Conservation (phyloP, 2,113 vertebrate species). For the Probosciger aterrimus region DNA sequence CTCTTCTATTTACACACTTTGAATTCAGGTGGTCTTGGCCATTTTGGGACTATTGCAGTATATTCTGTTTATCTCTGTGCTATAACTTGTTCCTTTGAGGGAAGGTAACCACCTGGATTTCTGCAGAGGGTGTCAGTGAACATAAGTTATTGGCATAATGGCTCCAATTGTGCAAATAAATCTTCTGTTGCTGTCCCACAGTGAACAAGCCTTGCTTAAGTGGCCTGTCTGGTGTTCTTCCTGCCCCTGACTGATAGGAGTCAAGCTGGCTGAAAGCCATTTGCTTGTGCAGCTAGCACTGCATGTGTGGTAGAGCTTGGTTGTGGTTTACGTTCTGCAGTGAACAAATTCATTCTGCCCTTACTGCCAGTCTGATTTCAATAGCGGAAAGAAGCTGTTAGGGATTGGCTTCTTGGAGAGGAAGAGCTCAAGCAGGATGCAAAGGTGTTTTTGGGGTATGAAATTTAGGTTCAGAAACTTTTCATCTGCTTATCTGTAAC, state of each 20-base stretch:
- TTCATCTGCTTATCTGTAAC: neutral
- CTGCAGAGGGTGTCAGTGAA: neutral
- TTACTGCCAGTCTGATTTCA: neutral
- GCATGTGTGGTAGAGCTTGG: neutral
- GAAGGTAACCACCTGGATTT: neutral
- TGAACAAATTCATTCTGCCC: neutral
- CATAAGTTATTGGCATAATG: neutral
- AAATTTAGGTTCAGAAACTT: neutral
- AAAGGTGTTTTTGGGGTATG: neutral
- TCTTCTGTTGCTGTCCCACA: neutral
- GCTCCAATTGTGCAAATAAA: neutral
- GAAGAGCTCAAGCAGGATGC: neutral
- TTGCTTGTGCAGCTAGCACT: neutral
- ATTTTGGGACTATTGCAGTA: neutral
- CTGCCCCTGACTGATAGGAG: neutral
- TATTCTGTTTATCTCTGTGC: neutral
- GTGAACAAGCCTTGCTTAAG: neutral
- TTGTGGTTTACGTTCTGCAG: neutral
- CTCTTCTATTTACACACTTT: neutral
- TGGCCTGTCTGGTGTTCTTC: neutral
- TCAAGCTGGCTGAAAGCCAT: neutral
- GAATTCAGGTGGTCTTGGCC: neutral
- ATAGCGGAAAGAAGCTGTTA: neutral
- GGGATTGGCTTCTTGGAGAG: neutral
- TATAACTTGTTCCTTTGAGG: neutral